phyloP scores from a whole-genome alignment of 2,888 invertebrate species.

The Acheta domesticus region DNA sequence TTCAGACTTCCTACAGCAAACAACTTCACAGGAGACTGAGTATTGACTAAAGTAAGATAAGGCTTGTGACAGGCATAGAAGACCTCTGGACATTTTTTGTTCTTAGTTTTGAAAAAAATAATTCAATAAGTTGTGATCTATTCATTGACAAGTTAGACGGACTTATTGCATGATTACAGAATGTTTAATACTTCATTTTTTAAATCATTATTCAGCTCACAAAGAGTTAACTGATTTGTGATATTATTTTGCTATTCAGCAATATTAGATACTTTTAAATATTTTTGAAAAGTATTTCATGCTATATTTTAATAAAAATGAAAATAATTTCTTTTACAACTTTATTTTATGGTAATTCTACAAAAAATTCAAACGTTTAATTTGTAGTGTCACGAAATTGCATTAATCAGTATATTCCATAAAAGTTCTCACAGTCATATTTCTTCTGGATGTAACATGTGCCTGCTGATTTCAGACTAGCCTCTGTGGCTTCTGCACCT shows the following conservation, averaged over 20 bases:
- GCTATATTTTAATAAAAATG: no score
- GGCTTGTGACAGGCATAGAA: not conserved
- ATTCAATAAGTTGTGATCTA: not conserved
- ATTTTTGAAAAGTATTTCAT: no score
- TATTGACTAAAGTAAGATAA: not conserved
- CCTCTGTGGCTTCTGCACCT: slow-evolving; percentile 24
- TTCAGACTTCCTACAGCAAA: not conserved
- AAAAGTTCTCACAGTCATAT: not conserved
- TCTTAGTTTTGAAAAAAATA: not conserved
- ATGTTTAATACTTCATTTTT: not conserved
- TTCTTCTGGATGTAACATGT: slow-evolving; percentile 18
- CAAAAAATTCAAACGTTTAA: no score
- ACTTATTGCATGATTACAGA: not conserved
- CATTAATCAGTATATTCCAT: no score
- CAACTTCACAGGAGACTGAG: not conserved
- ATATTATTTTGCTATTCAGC: no score
- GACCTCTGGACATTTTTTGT: not conserved
- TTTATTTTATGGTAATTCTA: no score
- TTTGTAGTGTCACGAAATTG: no score
- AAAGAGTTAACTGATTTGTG: no score
- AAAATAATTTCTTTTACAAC: no score
- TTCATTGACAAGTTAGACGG: no score
- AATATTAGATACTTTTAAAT: no score
- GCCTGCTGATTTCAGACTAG: slow-evolving; percentile 33
- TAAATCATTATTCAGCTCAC: no score